Conservation (phyloP, 92 coral and sea anemone genomes). For the Porites evermanni region DNA sequence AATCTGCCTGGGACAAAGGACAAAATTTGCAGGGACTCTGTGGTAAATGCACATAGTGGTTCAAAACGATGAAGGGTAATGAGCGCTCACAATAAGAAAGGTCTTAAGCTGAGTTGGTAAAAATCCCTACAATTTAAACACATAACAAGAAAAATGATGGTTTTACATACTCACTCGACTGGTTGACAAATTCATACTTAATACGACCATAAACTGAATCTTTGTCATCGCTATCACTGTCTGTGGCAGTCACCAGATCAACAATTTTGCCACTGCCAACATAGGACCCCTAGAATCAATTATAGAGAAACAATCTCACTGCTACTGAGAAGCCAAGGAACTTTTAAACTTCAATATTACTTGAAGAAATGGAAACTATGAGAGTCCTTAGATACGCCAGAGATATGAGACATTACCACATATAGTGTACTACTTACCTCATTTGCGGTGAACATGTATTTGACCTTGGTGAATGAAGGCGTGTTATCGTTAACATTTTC, state of each 20-base stretch:
- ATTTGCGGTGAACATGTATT: conserved; percentile 70
- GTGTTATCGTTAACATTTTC: conserved; percentile 90
- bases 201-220: conserved; percentile 78
- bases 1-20: no score
- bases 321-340: no score
- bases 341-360: no score
- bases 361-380: no score
- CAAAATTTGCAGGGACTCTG: no score
- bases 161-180: conserved; percentile 74
- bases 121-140: neutral
- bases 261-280: conserved; percentile 63
- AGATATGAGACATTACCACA: no score
- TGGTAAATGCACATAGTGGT: no score
- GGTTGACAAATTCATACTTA: conserved; percentile 86
- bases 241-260: conserved; percentile 82
- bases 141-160: neutral
- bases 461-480: conserved; percentile 71
- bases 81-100: no score
- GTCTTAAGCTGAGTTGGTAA: no score
- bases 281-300: conserved; percentile 72
- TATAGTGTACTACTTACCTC: conserved; percentile 66
- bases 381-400: no score
- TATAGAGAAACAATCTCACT: no score
- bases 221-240: conserved; percentile 74
- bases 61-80: no score